Evolutionary conservation across 2,113 vertebrate species (phyloP).

Genomic region (Otus sunia): DNA sequence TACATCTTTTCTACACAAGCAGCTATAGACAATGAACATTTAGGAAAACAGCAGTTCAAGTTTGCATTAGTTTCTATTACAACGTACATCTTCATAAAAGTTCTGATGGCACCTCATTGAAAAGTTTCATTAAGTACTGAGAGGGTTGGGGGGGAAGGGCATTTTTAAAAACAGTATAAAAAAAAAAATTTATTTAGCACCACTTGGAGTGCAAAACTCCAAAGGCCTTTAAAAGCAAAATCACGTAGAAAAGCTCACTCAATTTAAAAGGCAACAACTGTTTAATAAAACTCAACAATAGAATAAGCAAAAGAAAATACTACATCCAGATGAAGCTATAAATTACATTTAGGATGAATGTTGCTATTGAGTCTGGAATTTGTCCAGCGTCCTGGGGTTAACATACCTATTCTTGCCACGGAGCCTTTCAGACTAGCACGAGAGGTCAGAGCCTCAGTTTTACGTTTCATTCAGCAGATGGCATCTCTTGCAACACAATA

Average conservation of each 20-base stretch:
- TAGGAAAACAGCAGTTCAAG: not conserved
- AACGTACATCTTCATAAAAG: not conserved
- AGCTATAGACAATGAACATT: not conserved
- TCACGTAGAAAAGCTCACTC: not conserved
- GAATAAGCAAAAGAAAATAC: not conserved
- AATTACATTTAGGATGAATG: constrained; percentile 2
- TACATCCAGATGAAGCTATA: constrained; percentile 29
- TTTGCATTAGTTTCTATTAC: not conserved
- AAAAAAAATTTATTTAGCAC: not conserved
- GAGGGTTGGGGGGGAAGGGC: not conserved
- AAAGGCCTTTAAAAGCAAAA: not conserved
- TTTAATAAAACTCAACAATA: not conserved
- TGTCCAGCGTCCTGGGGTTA: not conserved
- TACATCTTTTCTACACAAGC: not conserved
- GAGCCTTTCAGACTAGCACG: not conserved
- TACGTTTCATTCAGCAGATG: not conserved
- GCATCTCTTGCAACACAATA: not conserved
- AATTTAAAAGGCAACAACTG: constrained; percentile 4
- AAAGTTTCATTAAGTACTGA: not conserved
- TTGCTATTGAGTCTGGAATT: not conserved
- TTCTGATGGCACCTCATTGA: not conserved
- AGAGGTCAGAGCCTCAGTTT: not conserved
- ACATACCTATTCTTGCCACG: not conserved
- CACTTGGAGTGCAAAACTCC: not conserved
- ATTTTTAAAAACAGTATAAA: not conserved